Base-by-base conservation (phyloP, 2,797 vertebrate species). In the Cheirogaleus major region DNA sequence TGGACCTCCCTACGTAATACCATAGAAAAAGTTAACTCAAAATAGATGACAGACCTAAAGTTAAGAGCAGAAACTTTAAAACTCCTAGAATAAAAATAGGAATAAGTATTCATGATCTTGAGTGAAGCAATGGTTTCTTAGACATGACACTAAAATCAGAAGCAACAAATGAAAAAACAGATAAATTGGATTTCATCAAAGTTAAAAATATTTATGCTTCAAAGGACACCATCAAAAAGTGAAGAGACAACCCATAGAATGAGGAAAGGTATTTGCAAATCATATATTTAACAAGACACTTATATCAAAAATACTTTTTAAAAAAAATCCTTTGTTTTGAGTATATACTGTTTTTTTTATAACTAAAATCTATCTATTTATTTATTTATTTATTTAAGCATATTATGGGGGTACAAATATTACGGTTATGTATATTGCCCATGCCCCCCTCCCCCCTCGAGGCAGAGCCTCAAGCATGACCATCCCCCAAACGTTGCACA, bases 171-270 rank as follows among this genome's bases (percentile, higher is more conserved):
- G 11, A 52, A 91, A 82, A 75, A 65, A 27, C 1, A 84, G 23
- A 79, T 72, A 91, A 82, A 70, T 5, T 65, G 27, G 7, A 76
- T 32, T 32, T 81, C 14, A 69, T 75, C 5, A 20, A 86, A 81
- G 57, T 57, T 65, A 22, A 81, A 89, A 92, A 57, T 7, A 4
- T 52, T 76, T 91, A 32, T 57, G 7, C 30, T 78, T 82, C 30
- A 93, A 91, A 96, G 55, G 15, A 81, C 12, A 65, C 20, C 73
- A 80, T 45, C 2, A 61, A 67, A 95, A 92, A 96, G 38, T 84
- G 35, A 89, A 87, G 76, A 85, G 43, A 76, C n/a, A 85, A 72
- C 41, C 11, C 27, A 45, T 4, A 94, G 43, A 90, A 52, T 61
- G 32, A 92, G 22, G 55, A 22, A 63, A 83, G 82, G 22, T 61